These are phyloP conservation scores for Asobara japonica DNA, from an alignment of 1,140 invertebrate species.

Conservation along the genomic window DNA sequence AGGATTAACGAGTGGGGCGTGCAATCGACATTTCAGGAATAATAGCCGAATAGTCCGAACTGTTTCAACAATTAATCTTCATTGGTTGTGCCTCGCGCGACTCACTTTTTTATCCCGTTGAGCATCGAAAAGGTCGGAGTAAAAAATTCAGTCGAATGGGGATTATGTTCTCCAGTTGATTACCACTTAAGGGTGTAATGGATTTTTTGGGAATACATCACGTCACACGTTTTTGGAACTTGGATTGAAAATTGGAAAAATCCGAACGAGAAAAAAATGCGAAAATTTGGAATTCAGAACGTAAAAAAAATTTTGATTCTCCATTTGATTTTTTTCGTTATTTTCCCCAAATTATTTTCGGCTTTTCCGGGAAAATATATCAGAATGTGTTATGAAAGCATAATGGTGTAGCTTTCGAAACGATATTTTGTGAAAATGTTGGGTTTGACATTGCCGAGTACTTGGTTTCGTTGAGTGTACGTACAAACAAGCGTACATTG, in stretches of 20 bases:
- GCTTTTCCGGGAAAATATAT: neutral
- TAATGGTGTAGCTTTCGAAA: neutral
- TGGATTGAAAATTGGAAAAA: neutral
- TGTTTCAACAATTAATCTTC: conserved; percentile 21
- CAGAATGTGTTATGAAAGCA: neutral
- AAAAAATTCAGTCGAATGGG: neutral
- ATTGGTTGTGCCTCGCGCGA: neutral
- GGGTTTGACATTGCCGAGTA: neutral
- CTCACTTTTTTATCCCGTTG: neutral
- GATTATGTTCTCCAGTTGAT: neutral
- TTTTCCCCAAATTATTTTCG: neutral
- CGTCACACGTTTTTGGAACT: too few species aligned
- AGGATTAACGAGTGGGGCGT: conserved; percentile 9
- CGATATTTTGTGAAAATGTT: neutral
- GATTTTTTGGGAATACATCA: too few species aligned
- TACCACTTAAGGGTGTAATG: too few species aligned
- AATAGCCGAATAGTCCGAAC: conserved; percentile 7
- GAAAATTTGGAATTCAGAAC: neutral
- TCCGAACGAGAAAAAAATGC: neutral
- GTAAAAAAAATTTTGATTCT: neutral
- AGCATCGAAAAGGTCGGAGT: neutral
- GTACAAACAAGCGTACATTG: neutral
- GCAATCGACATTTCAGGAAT: conserved; percentile 27
- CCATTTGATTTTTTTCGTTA: too few species aligned
- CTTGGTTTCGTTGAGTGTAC: neutral